These are phyloP conservation scores for Dendroctonus ponderosae DNA, from an alignment of 1,140 invertebrate species.

Conservation along the genomic window DNA sequence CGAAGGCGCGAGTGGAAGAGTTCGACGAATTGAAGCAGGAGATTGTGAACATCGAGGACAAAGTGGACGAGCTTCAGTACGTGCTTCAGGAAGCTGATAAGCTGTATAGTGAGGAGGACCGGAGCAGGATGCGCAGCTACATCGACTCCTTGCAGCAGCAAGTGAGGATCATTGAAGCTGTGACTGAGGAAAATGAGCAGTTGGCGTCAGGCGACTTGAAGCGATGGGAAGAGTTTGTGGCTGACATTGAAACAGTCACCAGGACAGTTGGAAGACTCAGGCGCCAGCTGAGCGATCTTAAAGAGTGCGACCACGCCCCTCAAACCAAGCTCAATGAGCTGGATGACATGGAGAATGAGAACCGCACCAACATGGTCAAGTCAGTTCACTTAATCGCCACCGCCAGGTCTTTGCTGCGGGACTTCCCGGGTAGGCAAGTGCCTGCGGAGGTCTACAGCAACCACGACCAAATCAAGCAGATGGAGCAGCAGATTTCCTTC, in stretches of 20 bases:
- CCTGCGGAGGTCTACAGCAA: conserved; percentile 63
- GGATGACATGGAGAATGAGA: conserved; percentile 64
- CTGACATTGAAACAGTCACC: conserved; percentile 57
- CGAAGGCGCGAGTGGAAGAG: conserved; percentile 51
- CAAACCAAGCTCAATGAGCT: conserved; percentile 63
- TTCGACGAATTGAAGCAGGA: conserved; percentile 57
- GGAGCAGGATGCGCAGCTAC: conserved; percentile 53
- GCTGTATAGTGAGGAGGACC: conserved; percentile 54
- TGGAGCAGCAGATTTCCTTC: conserved; percentile 64
- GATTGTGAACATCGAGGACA: conserved; percentile 53
- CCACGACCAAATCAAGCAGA: conserved; percentile 64
- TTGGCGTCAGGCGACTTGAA: conserved; percentile 61
- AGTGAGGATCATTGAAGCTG: conserved; percentile 59
- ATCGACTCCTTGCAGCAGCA: conserved; percentile 56
- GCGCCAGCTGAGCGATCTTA: conserved; percentile 56
- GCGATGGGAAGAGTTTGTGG: conserved; percentile 69
- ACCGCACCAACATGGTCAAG: conserved; percentile 56
- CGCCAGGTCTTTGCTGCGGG: conserved; percentile 58
- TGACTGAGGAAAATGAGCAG: conserved; percentile 61
- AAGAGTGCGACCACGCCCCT: conserved; percentile 60
- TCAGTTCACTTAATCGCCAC: conserved; percentile 54
- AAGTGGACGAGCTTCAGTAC: conserved; percentile 52
- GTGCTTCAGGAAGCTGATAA: conserved; percentile 54
- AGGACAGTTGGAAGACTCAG: conserved; percentile 57
- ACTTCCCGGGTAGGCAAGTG: conserved; percentile 64